Base-by-base conservation (phyloP, 2,888 invertebrate genomes). In the Parasteatoda lunata region DNA sequence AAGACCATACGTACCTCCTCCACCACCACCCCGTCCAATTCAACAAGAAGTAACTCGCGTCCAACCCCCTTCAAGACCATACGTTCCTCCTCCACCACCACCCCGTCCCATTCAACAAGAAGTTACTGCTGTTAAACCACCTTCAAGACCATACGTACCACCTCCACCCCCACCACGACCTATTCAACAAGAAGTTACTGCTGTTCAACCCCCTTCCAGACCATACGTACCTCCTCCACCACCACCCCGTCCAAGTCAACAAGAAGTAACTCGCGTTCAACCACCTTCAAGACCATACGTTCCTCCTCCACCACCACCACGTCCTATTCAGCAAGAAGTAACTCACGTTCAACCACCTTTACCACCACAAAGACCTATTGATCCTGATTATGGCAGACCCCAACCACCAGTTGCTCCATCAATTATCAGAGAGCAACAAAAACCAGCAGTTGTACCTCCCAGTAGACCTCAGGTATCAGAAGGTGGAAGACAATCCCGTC, bases 361-460 rank as follows among this genome's bases (percentile, higher is more conserved):
- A 9, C 75, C 81, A 5, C 83, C 83, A 77, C 76, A 65, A 51
- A 76, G 66, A 51, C 75, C 81, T 13, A 54, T 76, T 9, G 81
- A 75, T 3, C 51, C 13, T 47, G 81, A 69, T 69, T 75, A 75
- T 59, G 75, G 69, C 4, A 75, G n/a, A 64, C 30, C 30, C 2
- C 75, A 75, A 69, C 81, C 81, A 15, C 81, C 81, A 6, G 78
- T 84, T 5, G 47, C 84, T 30, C 84, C 86, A 72, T 87, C 86
- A n/a, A 69, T 81, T 5, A 71, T 87, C 15, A 77, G 59, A 52
- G 81, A 87, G 15, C 86, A 82, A 64, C 81, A 82, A 51, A 86
- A 81, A 51, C 86, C 86, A 9, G 77, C 77, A 48, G 59, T n/a
- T 59, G 47, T 68, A 30, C 88, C 78, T 47, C 71, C 83, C 11